Base-by-base conservation (phyloP, 2,113 vertebrate genomes). In the Ceuthmochares aereus region DNA sequence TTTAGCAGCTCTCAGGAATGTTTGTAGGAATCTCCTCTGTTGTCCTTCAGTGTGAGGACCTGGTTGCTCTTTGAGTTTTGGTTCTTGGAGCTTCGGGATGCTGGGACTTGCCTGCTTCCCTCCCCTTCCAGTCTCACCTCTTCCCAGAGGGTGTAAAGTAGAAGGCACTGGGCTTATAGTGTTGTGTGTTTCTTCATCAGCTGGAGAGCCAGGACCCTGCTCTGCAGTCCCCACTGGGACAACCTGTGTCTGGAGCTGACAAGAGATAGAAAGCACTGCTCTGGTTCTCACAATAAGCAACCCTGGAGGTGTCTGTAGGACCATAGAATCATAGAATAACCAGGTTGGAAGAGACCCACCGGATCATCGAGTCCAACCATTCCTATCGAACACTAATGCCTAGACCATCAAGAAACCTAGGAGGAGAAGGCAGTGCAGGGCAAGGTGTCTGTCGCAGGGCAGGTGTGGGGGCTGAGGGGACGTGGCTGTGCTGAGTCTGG, bases 151-250 rank as follows among this genome's bases (percentile, higher is more conserved):
- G 34, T 0, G 10, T 7, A 2, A 2, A 4, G 40, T 20, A 10
- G 10, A 4, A n/a, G 60, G 18, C 20, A 2, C 8, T 21, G 5
- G 40, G 12, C 55, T 56, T 1, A 1, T 27, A 4, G 66, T 1
- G 4, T 15, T 9, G 64, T 2, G 4, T 9, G 2, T 59, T 22
- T 59, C 34, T 32, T 34, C 12, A 3, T 19, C 66, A 7, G 18
- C 43, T 32, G 54, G 47, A 27, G 62, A 15, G 27, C 36, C 37
- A 23, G 40, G 21, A 42, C 55, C 45, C 10, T 29, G n/a, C n/a
- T 54, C 37, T 8, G 14, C 3, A 66, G 43, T 10, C 7, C 2
- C 34, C 54, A 4, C 32, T 20, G n/a, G 67, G 73, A 19, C 59
- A 52, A 43, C 3, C 16, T 2, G n/a, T 5, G 67, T 21, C n/a